These are phyloP conservation scores for Agrochola macilenta DNA, from an alignment of 2,888 invertebrate genomes.

Conservation along the genomic window DNA sequence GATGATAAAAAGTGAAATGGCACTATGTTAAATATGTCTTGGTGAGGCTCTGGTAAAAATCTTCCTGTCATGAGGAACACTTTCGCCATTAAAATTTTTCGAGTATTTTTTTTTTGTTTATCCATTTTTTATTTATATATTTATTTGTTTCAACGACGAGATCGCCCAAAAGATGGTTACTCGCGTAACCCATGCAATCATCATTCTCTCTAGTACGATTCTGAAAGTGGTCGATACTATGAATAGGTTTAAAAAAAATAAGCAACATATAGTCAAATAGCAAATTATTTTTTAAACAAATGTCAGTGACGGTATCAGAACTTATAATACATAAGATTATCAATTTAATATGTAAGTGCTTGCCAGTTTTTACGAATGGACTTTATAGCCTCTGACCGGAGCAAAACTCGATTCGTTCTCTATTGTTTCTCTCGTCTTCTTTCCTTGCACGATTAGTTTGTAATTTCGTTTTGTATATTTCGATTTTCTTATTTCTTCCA, in stretches of 20 bases:
- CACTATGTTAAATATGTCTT: constrained; percentile 34
- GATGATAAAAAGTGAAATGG: constrained; percentile 77
- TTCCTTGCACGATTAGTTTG: constrained; percentile 76
- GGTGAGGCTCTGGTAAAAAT: constrained; percentile 61
- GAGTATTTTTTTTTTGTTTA: constrained; percentile 77
- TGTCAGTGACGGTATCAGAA: constrained; percentile 89
- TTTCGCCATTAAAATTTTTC: constrained; percentile 74
- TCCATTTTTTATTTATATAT: constrained; percentile 76
- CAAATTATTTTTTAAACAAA: constrained; percentile 81
- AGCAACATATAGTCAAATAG: constrained; percentile 84
- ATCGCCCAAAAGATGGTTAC: constrained; percentile 46
- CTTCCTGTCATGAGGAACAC: constrained; percentile 55
- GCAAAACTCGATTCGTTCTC: constrained; percentile 66
- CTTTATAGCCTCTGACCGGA: constrained; percentile 76
- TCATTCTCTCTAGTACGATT: constrained; percentile 58
- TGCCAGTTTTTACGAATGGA: constrained; percentile 84
- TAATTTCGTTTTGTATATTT: constrained; percentile 79
- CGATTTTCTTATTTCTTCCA: constrained; percentile 76
- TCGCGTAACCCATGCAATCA: constrained; percentile 59
- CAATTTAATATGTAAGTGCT: constrained; percentile 86
- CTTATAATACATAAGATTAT: constrained; percentile 87
- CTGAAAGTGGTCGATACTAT: constrained; percentile 65
- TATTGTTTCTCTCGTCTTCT: constrained; percentile 74
- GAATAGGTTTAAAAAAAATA: constrained; percentile 73
- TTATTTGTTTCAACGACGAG: constrained; percentile 72